These are phyloP conservation scores for Neolamprologus longior DNA, from an alignment of 2,113 vertebrate genomes.

Conservation along the genomic window DNA sequence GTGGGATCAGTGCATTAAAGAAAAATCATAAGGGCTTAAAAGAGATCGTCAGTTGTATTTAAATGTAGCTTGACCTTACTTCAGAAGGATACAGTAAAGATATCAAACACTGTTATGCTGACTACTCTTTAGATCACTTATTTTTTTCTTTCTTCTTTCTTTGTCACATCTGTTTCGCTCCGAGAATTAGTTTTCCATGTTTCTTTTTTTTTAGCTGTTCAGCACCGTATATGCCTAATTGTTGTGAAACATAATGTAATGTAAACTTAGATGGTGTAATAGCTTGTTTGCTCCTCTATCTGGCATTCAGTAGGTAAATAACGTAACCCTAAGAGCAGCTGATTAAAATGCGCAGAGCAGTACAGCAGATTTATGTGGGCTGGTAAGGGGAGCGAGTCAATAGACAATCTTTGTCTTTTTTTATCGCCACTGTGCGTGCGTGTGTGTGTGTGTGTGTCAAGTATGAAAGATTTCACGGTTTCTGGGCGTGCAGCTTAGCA, in stretches of 20 bases:
- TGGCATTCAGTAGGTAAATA: conserved; percentile 47
- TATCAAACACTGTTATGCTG: neutral
- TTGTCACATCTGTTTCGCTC: neutral
- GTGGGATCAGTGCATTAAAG: neutral
- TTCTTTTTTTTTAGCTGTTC: conserved; percentile 19
- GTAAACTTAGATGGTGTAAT: conserved; percentile 58
- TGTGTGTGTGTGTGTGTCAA: neutral
- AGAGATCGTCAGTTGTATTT: neutral
- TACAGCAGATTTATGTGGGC: conserved; percentile 30
- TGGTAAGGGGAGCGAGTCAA: conserved; percentile 12
- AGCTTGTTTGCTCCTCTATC: conserved; percentile 46
- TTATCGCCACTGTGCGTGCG: neutral
- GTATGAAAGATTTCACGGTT: neutral
- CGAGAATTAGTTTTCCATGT: neutral
- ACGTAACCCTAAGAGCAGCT: conserved; percentile 39
- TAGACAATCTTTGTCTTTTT: conserved; percentile 9
- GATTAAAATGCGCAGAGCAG: conserved; percentile 45
- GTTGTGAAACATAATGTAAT: conserved; percentile 43
- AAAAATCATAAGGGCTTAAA: neutral
- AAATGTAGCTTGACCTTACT: neutral
- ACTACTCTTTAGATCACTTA: neutral
- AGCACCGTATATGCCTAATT: neutral
- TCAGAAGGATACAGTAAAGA: neutral
- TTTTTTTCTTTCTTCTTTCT: neutral
- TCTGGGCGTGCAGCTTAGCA: neutral